Evolutionary conservation across 1,140 invertebrate species (phyloP), one percentile per base, ranked within the genome.

Genomic region (Zaprionus camerounensis): DNA sequence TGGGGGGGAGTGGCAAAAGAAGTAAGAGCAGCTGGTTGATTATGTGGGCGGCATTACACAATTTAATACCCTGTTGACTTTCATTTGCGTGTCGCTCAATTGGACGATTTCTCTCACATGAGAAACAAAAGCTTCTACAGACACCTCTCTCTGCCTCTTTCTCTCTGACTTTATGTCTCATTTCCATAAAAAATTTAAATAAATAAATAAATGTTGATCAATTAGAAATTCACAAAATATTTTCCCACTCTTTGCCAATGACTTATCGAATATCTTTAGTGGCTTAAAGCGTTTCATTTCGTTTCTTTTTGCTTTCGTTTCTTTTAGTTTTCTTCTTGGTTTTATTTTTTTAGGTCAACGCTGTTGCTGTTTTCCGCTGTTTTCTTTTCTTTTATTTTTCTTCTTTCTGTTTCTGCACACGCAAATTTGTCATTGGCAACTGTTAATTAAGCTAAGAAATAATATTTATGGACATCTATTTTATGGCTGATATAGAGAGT

Each of bases 391-490:
- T 51, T 71, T 61, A 64, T 51, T 71, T 64, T n/a, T 46, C 55
- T 20, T 49, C 11, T 51, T 58, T 26, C 7, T 59, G 38, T 53
- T 49, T 55, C 59, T 62, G 49, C 66, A 59, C 73, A 76, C 69
- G 75, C 59, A 63, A 74, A 69, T 74, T 80, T 78, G 75, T 78
- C 78, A 77, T 80, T 80, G 78, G 38, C 70, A 78, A 56, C 28
- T 64, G 53, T 71, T 65, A 55, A 76, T 65, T 76, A 46, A 65
- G 22, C 7, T 49, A 46, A 22, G 6, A 46, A 15, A 59, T 38
- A 17, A 59, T 26, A 41, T 22, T 34, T 55, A 12, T 57, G 31
- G 24, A 36, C 61, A 41, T 53, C 28, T 41, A 31, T 20, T 24
- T 13, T 22, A 51, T 13, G 38, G 2, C 28, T 11, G 41, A 62